These are phyloP conservation scores for Zygothrica quintamaculata DNA, from an alignment of 2,888 invertebrate genomes.

Conservation along the genomic window DNA sequence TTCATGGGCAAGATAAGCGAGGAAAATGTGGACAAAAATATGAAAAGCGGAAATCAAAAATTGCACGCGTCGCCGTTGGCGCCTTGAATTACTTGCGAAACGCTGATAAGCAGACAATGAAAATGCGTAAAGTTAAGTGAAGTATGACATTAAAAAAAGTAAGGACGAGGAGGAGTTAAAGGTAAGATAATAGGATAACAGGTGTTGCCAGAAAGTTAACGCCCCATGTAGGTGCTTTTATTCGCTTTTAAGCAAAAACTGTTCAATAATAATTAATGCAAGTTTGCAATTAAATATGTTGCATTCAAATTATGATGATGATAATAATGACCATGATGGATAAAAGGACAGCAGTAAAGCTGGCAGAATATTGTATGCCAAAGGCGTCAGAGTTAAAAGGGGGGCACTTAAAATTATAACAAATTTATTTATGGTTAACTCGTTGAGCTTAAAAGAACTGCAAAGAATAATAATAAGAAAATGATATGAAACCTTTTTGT, in stretches of 20 bases:
- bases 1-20: slow-evolving; percentile 55
- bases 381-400: not conserved
- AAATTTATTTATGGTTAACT: not conserved
- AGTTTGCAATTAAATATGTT: slow-evolving; percentile 78
- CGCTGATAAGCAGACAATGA: slow-evolving; percentile 63
- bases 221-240: slow-evolving; percentile 11
- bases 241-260: slow-evolving; percentile 44
- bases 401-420: not conserved
- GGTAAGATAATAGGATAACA: slow-evolving; percentile 32
- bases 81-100: slow-evolving; percentile 67
- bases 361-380: not conserved
- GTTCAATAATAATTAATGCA: slow-evolving; percentile 78
- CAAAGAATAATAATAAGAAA: not conserved
- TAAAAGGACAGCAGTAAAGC: not conserved
- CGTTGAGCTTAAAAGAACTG: no score
- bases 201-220: slow-evolving; percentile 41
- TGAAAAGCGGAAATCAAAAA: slow-evolving; percentile 55
- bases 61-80: slow-evolving; percentile 60
- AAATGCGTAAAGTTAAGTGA: slow-evolving; percentile 11
- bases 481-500: not conserved
- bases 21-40: slow-evolving; percentile 38
- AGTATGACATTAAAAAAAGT: not conserved
- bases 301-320: slow-evolving; percentile 74
- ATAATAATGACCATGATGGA: slow-evolving; percentile 54
- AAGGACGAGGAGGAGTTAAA: not conserved